Evolutionary conservation across 2,113 vertebrate species (phyloP), one percentile per base, ranked within the genome.

Genomic region (Ictalurus furcatus): DNA sequence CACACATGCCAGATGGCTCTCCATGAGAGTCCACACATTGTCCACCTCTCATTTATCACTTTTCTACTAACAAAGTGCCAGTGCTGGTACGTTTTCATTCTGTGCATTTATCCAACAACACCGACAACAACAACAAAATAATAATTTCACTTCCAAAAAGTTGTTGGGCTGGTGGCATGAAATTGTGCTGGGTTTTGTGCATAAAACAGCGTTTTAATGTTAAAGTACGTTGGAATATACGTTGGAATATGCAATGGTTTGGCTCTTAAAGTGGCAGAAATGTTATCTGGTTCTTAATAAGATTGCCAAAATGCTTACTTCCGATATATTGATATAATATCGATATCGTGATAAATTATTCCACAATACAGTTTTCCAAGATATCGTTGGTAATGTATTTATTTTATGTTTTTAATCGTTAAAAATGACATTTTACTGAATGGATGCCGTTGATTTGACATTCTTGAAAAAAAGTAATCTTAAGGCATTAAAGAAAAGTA

Each of bases 1-100:
- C 56, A 83, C 54, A 59, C 80, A 34, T 83, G 21, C n/a, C 56
- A 83, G 80, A 83, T 83, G 81, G 56, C 21, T 34, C 58, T 61
- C 58, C 56, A 40, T 40, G 58, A 61, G 56, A 82, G 6, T 82
- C 52, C 52, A 9, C n/a, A 58, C 48, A 80, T 48, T 30, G 25
- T 80, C 54, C 54, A 58, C 16, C 79, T 58, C 16, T 59, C 54
- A 59, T 21, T 59, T 37, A 82, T 34, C 9, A 9, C 14, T 54
- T 82, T 59, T 82, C n/a, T 30, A 23, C 16, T 30, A 82, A 37
- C 52, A 82, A 21, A 82, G 3, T 82, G 54, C 79, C n/a, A 59
- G 54, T 21, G 54, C n/a, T 37, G 54, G 54, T 58, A 21, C 7
- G 21, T 82, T 82, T 82, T 2, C 0, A 59, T 78, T 78, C 74